Percentiles rank a stretch among this genome's conserved stretches.
Evolutionary conservation across 1,140 invertebrate species (phyloP).

Genomic region (Pentalonia nigronervosa): DNA sequence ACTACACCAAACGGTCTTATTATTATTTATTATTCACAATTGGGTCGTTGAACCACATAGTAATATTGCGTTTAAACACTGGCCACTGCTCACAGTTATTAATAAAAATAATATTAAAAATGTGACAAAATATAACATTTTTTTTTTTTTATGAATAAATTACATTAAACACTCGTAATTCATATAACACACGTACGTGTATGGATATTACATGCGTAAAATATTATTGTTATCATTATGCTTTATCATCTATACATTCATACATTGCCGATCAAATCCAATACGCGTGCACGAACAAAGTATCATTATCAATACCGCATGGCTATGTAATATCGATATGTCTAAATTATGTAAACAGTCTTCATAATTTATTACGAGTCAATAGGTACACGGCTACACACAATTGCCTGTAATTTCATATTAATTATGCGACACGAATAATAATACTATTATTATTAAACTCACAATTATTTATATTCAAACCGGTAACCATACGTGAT

Average conservation of each 20-base stretch:
- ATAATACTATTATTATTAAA: not conserved
- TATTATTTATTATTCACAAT: slow-evolving; percentile 6
- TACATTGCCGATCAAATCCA: not conserved
- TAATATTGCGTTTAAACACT: not conserved
- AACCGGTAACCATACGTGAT: not conserved
- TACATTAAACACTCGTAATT: not conserved
- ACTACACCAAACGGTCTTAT: not conserved
- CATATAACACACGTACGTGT: not conserved
- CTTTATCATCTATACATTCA: not conserved
- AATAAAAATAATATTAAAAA: not conserved
- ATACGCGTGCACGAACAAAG: not conserved
- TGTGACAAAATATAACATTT: not conserved
- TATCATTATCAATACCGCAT: not conserved
- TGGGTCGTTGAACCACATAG: not conserved
- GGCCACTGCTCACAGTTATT: not conserved
- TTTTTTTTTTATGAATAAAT: not conserved
- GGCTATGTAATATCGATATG: not conserved
- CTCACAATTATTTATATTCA: not conserved
- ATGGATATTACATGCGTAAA: no score
- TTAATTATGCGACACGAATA: not conserved
- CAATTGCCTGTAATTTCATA: not conserved
- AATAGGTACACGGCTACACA: not conserved
- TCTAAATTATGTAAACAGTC: not conserved
- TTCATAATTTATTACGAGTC: not conserved
- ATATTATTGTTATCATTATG: not conserved